Conservation (phyloP, 1,140 invertebrate species). For the Schmidtea mediterranea region DNA sequence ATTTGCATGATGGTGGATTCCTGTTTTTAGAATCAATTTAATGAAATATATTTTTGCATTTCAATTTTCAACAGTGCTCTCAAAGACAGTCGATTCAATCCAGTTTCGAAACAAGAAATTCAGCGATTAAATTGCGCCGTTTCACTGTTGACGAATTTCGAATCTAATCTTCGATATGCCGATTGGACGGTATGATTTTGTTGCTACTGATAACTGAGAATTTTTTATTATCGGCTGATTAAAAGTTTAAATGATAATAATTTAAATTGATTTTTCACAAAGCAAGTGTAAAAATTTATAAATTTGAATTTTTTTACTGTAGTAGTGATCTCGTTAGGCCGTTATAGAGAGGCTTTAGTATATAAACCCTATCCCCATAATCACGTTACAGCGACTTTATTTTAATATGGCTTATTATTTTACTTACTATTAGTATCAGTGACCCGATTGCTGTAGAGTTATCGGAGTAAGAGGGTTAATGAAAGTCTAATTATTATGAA, state of each 20-base stretch:
- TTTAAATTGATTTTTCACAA: not conserved
- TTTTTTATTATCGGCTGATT: not conserved
- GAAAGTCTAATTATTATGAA: no score
- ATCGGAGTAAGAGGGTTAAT: no score
- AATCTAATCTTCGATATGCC: slow-evolving; percentile 67
- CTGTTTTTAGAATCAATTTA: slow-evolving; percentile 2
- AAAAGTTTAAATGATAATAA: not conserved
- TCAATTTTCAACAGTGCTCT: slow-evolving; percentile 44
- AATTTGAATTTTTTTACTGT: no score
- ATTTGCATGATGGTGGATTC: not conserved
- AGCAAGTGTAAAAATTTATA: not conserved
- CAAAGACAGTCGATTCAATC: slow-evolving; percentile 80
- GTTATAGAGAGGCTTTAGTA: no score
- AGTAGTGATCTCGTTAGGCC: no score
- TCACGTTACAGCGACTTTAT: no score
- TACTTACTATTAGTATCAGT: no score
- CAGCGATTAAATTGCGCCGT: slow-evolving; percentile 69
- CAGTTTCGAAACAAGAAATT: slow-evolving; percentile 73
- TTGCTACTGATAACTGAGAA: not conserved
- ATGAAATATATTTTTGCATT: slow-evolving; percentile 4
- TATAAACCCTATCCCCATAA: no score
- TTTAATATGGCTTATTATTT: no score
- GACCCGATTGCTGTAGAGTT: no score
- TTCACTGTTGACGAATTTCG: slow-evolving; percentile 73
- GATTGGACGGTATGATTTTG: slow-evolving; percentile 60